These are phyloP conservation scores for Lacanobia wlatinum DNA, from an alignment of 2,888 invertebrate species.

Conservation along the genomic window DNA sequence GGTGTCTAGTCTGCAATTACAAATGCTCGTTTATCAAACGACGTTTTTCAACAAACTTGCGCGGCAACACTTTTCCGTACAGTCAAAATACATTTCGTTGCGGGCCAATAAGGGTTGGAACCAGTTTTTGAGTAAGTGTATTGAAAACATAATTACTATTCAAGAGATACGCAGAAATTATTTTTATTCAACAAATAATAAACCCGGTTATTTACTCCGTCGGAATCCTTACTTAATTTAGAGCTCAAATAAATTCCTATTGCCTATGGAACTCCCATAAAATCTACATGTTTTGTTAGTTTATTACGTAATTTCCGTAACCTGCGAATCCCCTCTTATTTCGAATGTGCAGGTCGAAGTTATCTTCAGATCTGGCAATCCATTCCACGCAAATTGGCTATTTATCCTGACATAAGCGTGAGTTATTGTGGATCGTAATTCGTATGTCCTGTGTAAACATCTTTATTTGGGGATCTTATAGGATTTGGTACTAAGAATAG, in stretches of 20 bases:
- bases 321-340: conserved; percentile 64
- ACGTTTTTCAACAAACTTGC: no score
- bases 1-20: no score
- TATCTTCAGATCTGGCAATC: conserved; percentile 83
- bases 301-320: conserved; percentile 67
- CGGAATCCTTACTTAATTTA: conserved; percentile 30
- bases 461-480: conserved; percentile 51
- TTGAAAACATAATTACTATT: no score
- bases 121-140: no score
- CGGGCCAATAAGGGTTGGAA: no score
- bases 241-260: conserved; percentile 41
- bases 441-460: conserved; percentile 71
- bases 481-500: conserved; percentile 5
- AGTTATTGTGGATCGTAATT: conserved; percentile 77
- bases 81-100: no score
- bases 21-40: no score
- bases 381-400: conserved; percentile 84
- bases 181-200: conserved; percentile 13
- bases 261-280: conserved; percentile 41
- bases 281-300: conserved; percentile 61
- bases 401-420: conserved; percentile 82
- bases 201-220: conserved; percentile 24
- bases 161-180: not conserved
- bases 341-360: conserved; percentile 64
- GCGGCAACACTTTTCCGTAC: no score